Conservation (phyloP, 2,113 vertebrate genomes). For the Anhinga anhinga region DNA sequence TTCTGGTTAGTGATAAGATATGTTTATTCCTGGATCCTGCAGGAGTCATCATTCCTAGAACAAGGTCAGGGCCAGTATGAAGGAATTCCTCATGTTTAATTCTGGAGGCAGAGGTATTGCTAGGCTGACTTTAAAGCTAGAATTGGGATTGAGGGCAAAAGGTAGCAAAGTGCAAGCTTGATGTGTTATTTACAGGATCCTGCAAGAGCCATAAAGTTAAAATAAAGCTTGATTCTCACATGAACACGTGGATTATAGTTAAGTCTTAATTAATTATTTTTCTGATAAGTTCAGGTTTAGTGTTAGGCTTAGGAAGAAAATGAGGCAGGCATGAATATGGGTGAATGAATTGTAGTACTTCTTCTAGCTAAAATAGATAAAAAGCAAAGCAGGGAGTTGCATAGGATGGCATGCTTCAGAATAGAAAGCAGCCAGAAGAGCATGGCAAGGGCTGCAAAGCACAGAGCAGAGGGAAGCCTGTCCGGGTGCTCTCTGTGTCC, state of each 20-base stretch:
- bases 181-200: neutral
- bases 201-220: neutral
- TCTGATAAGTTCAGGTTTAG: neutral
- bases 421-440: neutral
- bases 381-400: neutral
- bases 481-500: neutral
- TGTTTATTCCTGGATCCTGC: neutral
- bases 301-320: neutral
- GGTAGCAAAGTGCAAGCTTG: neutral
- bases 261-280: neutral
- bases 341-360: neutral
- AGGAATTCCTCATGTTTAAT: neutral
- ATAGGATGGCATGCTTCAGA: neutral
- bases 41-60: neutral
- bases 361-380: neutral
- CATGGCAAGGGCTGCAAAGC: neutral
- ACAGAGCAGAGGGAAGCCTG: fast-evolving
- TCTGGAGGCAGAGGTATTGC: neutral
- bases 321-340: neutral
- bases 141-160: neutral
- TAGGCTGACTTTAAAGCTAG: neutral
- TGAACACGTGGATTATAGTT: neutral
- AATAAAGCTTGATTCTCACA: neutral
- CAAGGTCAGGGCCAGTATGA: neutral
- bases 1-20: neutral